Base-by-base conservation (phyloP, 2,888 invertebrate species). In the Nomada hirtipes region DNA sequence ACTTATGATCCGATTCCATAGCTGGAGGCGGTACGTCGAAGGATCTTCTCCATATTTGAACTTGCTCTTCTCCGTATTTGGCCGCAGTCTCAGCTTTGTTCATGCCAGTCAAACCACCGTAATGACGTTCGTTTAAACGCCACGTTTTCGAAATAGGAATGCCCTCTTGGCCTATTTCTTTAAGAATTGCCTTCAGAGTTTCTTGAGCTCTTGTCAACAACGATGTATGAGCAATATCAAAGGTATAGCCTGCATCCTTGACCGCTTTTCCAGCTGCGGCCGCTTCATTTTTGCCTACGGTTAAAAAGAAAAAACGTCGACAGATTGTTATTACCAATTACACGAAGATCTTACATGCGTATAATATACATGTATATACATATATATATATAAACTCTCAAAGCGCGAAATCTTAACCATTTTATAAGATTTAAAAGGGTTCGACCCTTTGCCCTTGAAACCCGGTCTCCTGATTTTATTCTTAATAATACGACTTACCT, bases 101-200 rank as follows among this genome's bases (percentile, higher is more conserved):
- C 80, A 97, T 95, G 2, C 98, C 98, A 15, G 98, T 98, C 9
- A 98, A 95, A 57, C 97, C 97, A 69, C 98, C 98, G 90, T 98
- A 98, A 91, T 98, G 98, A 79, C 98, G 96, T 93, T 98, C 98
- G 90, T 98, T 98, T 44, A 98, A 94, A 18, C 98, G 95, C 98
- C 98, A 98, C 13, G 97, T 96, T 91, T 96, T 96, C 7, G 95
- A 92, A 10, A 97, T 94, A 0, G 97, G 96, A 83, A 98, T 93
- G 86, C 95, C 95, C n/a, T 95, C 92, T 90, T 97, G 96, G 1
- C 95, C 95, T 59, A 96, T 95, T 90, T 96, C 96, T 77, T 96
- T 94, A 10, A 98, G 93, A 81, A 98, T 96, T 0, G 95, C 92
- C 69, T 95, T 95, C 57, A 98, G 94, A 0, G 98, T 98, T 79